Evolutionary conservation across 2,888 invertebrate species (phyloP).

Genomic region (Apamea anceps): DNA sequence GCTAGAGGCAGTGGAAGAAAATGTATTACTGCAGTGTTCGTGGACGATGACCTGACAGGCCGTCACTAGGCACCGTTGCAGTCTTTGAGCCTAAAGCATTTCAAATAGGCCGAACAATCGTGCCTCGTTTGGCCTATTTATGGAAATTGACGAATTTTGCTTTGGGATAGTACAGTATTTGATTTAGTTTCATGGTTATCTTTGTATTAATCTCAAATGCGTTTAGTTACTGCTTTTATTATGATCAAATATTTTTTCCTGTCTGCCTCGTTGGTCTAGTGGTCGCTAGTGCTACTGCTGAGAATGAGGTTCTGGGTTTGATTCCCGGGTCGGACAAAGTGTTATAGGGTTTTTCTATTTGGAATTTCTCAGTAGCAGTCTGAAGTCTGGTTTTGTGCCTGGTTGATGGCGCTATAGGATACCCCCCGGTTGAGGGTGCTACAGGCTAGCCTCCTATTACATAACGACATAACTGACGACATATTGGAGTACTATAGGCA

Average conservation of each 20-base stretch:
- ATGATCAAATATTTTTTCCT: background rate
- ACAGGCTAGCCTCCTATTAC: background rate
- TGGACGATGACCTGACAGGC: slow-evolving; percentile 60
- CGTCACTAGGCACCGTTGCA: slow-evolving; percentile 47
- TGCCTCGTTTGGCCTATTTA: slow-evolving; percentile 36
- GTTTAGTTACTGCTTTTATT: background rate
- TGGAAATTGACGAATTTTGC: slow-evolving; percentile 13
- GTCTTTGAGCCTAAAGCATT: slow-evolving; percentile 37
- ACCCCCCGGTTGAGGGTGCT: background rate
- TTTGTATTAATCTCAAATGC: background rate
- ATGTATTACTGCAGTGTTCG: slow-evolving; percentile 66
- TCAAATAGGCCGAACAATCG: slow-evolving; percentile 11
- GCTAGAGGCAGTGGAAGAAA: slow-evolving; percentile 52
- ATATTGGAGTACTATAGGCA: too few species aligned
- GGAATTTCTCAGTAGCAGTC: too few species aligned
- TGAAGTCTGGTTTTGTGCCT: too few species aligned
- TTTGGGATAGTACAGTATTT: background rate
- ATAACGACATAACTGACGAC: background rate
- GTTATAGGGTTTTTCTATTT: background rate
- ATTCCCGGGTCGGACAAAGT: background rate
- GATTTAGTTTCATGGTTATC: background rate
- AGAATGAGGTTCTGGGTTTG: background rate
- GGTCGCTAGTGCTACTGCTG: background rate
- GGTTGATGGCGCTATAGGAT: background rate
- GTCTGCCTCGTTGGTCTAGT: background rate